These are phyloP conservation scores for Agrypnia vestita DNA, from an alignment of 1,140 invertebrate genomes.

Conservation along the genomic window DNA sequence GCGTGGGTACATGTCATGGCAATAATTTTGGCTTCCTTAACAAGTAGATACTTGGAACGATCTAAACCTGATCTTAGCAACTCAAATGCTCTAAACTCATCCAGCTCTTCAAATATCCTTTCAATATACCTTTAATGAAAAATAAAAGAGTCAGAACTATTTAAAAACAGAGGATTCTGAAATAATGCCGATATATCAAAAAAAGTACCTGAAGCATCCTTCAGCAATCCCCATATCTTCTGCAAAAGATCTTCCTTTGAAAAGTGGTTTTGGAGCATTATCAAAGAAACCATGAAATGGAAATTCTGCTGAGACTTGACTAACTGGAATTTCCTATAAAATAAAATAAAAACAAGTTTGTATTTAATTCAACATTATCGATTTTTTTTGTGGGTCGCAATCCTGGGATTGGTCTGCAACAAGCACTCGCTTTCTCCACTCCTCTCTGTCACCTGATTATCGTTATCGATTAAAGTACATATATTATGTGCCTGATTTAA, in stretches of 20 bases:
- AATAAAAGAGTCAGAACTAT: not conserved
- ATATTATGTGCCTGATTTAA: no score
- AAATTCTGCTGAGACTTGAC: constrained; percentile 79
- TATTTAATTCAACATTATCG: no score
- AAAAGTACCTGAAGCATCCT: constrained; percentile 87
- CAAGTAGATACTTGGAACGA: constrained; percentile 95
- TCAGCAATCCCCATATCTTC: constrained; percentile 94
- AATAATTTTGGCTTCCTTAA: constrained; percentile 99
- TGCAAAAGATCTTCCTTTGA: constrained; percentile 84
- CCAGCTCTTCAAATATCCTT: constrained; percentile 96
- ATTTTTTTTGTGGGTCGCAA: no score
- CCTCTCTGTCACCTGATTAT: no score
- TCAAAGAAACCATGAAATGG: constrained; percentile 95
- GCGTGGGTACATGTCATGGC: constrained; percentile 99
- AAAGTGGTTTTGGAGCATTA: constrained; percentile 94
- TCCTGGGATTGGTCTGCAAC: no score
- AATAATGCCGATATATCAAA: not conserved
- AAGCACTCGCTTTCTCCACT: no score
- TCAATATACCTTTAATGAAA: constrained; percentile 84
- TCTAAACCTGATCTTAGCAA: constrained; percentile 94
- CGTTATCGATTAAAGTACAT: no score
- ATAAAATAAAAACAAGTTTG: no score
- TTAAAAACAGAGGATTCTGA: not conserved
- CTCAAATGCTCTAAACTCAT: constrained; percentile 99
- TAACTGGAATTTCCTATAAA: constrained; percentile 51